These are phyloP conservation scores for Hetaerina titia DNA, from an alignment of 2,888 invertebrate genomes.

Conservation along the genomic window DNA sequence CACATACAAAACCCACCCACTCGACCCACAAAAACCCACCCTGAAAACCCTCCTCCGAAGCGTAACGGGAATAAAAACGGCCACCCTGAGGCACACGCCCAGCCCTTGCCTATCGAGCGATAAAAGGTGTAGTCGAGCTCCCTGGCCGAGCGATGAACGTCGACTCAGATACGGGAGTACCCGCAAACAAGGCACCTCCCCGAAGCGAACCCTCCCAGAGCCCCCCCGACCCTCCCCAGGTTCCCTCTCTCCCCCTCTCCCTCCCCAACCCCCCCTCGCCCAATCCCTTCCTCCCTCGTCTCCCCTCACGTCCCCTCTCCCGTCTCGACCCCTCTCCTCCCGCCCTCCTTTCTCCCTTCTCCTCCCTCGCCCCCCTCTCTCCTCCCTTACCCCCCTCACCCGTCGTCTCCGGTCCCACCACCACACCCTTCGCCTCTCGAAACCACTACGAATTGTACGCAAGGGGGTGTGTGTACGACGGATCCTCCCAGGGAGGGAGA, in stretches of 20 bases:
- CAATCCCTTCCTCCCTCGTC: neutral
- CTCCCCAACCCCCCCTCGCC: neutral
- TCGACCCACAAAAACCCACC: neutral
- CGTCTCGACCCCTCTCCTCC: neutral
- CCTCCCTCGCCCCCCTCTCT: neutral
- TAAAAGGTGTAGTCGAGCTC: conserved; percentile 2
- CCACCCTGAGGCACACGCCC: conserved; percentile 31
- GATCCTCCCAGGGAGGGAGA: neutral
- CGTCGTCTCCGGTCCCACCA: neutral
- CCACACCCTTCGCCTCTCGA: conserved; percentile 6
- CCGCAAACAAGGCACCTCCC: neutral
- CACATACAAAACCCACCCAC: neutral
- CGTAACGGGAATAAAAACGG: neutral
- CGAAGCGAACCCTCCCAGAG: neutral
- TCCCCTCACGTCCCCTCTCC: no score
- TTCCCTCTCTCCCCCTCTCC: neutral
- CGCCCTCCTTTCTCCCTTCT: neutral
- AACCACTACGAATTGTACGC: conserved; percentile 67
- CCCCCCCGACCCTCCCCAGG: neutral
- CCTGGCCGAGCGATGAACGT: conserved; percentile 39
- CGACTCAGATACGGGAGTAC: conserved; percentile 41
- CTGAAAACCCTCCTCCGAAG: neutral
- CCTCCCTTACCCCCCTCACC: neutral
- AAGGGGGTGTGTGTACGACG: conserved; percentile 24
- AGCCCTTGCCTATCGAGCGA: conserved; percentile 38